Conservation (phyloP, 2,888 invertebrate species). For the Lepas anatifera region DNA sequence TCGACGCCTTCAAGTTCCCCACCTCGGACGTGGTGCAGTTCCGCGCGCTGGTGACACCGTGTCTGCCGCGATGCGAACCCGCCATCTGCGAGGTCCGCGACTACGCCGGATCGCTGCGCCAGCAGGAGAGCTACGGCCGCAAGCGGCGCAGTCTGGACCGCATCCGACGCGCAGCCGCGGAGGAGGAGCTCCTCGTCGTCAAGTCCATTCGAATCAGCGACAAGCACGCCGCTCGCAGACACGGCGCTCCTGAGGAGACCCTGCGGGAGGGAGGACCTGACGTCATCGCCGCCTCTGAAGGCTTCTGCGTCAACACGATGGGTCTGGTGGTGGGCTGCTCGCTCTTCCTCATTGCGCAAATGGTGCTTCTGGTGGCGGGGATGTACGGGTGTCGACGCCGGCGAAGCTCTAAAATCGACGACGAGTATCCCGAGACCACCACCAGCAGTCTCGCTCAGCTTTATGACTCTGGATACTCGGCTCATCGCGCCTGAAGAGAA, state of each 20-base stretch:
- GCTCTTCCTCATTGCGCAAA: constrained; percentile 72
- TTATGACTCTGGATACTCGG: constrained; percentile 49
- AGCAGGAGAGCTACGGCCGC: constrained; percentile 69
- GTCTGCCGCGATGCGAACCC: constrained; percentile 85
- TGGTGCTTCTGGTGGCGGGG: constrained; percentile 76
- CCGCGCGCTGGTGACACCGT: constrained; percentile 83
- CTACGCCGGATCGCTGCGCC: constrained; percentile 66
- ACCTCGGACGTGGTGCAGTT: constrained; percentile 93
- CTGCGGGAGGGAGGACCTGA: not conserved
- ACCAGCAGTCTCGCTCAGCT: constrained; percentile 71
- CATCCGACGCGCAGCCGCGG: constrained; percentile 36
- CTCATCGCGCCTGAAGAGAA: constrained; percentile 1
- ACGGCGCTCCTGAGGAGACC: not conserved
- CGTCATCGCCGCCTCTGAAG: not conserved
- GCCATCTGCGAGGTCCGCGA: constrained; percentile 78
- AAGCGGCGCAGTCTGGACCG: constrained; percentile 44
- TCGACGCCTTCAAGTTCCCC: constrained; percentile 93
- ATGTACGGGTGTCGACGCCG: constrained; percentile 71
- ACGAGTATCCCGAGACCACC: constrained; percentile 38
- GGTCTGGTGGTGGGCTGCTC: constrained; percentile 75
- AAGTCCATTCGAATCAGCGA: constrained; percentile 87
- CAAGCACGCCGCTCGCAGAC: constrained; percentile 37
- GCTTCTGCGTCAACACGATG: constrained; percentile 57
- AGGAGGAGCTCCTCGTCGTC: constrained; percentile 70
- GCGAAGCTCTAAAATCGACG: constrained; percentile 44